phyloP scores from a whole-genome alignment of 2,113 vertebrate species.

The Gnathonemus longibarbis region DNA sequence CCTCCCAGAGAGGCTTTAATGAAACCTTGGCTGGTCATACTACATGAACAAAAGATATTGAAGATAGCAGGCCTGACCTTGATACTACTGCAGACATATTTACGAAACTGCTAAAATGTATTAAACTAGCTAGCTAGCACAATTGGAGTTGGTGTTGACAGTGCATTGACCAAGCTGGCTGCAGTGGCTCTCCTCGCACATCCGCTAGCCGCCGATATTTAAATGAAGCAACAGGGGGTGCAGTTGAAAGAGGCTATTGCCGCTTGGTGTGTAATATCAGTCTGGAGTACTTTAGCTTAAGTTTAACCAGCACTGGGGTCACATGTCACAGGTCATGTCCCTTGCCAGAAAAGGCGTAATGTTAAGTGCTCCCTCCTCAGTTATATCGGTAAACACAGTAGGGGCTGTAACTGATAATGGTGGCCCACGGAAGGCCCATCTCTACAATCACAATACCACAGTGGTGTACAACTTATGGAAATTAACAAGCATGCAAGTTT shows the following conservation, averaged over 20 bases:
- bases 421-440: not conserved
- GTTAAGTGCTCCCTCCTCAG: not conserved
- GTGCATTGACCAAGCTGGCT: not conserved
- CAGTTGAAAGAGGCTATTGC: not conserved
- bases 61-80: not conserved
- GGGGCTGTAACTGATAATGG: not conserved
- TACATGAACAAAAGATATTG: not conserved
- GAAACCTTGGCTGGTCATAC: not conserved
- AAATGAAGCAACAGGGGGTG: not conserved
- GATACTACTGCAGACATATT: not conserved
- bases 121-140: not conserved
- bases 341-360: not conserved
- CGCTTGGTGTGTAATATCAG: conserved; percentile 18
- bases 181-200: not conserved
- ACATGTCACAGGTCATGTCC: not conserved
- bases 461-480: not conserved
- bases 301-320: not conserved
- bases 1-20: not conserved
- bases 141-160: not conserved
- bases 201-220: not conserved
- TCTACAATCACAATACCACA: not conserved
- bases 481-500: not conserved
- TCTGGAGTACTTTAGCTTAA: conserved; percentile 1
- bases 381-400: not conserved
- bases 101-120: not conserved